These are phyloP conservation scores for Cataglyphis altisquamis DNA, from an alignment of 2,888 invertebrate species.

Conservation along the genomic window DNA sequence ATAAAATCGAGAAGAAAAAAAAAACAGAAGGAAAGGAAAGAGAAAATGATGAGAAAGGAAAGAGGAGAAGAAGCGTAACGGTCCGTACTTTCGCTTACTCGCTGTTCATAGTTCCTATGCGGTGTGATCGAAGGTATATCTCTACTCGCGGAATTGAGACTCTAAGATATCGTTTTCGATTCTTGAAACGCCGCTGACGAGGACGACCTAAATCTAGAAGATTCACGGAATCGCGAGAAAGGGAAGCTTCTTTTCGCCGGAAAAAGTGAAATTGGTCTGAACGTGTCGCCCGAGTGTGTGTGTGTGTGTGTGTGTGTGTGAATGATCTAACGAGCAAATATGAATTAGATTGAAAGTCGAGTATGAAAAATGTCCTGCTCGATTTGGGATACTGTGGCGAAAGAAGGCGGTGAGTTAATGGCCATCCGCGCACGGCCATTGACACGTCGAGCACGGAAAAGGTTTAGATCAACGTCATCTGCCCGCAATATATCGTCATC, in stretches of 20 bases:
- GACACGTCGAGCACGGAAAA: conserved; percentile 45
- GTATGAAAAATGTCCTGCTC: conserved; percentile 35
- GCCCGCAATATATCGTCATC: conserved; percentile 35
- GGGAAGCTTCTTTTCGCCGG: conserved; percentile 42
- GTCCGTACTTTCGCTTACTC: conserved; percentile 11
- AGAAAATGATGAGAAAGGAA: not conserved
- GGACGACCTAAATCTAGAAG: conserved; percentile 48
- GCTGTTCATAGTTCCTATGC: conserved; percentile 32
- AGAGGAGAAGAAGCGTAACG: conserved; percentile 13
- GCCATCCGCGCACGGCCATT: conserved; percentile 11
- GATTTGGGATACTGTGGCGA: conserved; percentile 35
- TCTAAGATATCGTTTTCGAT: conserved; percentile 28
- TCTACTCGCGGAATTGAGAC: conserved; percentile 17
- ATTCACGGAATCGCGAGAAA: conserved; percentile 44
- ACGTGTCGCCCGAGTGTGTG: conserved; percentile 55
- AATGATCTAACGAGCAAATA: conserved; percentile 74
- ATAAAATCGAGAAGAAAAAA: conserved; percentile 40
- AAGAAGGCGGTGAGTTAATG: conserved; percentile 30
- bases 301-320: conserved; percentile 22
- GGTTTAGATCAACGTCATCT: conserved; percentile 49
- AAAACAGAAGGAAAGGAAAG: conserved; percentile 1
- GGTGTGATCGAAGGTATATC: conserved; percentile 27
- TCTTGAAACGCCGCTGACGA: conserved; percentile 44
- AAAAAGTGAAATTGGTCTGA: conserved; percentile 73
- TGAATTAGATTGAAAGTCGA: conserved; percentile 77